Evolutionary conservation across 2,888 invertebrate species (phyloP), one percentile per base, ranked within the genome.

Genomic region (Pseudoips prasinana): DNA sequence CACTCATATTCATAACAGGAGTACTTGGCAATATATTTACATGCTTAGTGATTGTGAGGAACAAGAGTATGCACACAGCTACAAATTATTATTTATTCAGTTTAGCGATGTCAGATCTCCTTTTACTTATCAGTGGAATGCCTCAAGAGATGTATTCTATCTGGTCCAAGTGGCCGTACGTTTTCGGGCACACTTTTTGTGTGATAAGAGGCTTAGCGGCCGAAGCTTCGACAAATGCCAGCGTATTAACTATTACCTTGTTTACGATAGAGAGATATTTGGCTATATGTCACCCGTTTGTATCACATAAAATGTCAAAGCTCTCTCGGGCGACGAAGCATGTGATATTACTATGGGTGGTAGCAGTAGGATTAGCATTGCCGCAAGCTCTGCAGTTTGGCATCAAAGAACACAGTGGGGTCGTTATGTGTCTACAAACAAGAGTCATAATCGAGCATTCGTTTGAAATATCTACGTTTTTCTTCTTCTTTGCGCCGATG

Each of bases 11-110:
- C 62, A 65, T 96, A 6, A 93, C 92, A 3, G 96, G 96, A 1
- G 81, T 95, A 1, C 79, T 95, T 10, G 96, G 96, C 1, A 96
- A 96, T 72, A 89, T 94, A 23, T 92, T 94, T 63, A 96, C 96
- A 1, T 96, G 96, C 67, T 88, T 96, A 37, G 96, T 97, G 9
- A 96, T 97, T 47, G 90, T 93, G 9, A 90, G 92, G 44, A 96
- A 96, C 76, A 93, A 93, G 54, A 94, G 93, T 47, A 94, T 96
- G 94, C 95, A 95, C 60, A 94, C 94, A 8, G 93, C 94, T 1
- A 94, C 94, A 5, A 94, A 94, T 62, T 94, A 93, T 66, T 96
- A 96, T 69, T 86, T 96, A 35, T 96, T 96, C 80, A 95, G 94
- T 71, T 81, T 96, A 68, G 95, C 96, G 3, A 90, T 96, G 42